Evolutionary conservation across 37 sponge, comb jelly and placozoan species (phyloP), one percentile per base, ranked within the genome.

Genomic region (Oscarella lobularis): DNA sequence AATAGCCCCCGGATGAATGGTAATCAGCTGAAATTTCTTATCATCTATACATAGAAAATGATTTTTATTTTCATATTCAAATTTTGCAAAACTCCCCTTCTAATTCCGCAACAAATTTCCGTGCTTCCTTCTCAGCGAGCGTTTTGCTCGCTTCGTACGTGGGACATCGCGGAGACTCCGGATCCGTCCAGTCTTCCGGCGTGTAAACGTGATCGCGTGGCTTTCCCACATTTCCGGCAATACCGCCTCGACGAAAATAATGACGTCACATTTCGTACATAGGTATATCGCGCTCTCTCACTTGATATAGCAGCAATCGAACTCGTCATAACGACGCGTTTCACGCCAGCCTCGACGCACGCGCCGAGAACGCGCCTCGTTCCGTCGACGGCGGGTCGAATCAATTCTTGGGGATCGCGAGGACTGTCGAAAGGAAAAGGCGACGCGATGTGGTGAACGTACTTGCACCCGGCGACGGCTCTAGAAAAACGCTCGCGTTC

Each of bases 401-500:
- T 83, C 6, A 83, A 6, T 33, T 41, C 66, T 27, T 78, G 68
- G 33, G 14, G 60, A n/a, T n/a, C n/a, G n/a, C n/a, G n/a, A 48
- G 60, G 60, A 48, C 9, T 20, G 20, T 48, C 14, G 60, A 48
- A 27, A 20, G 60, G 60, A 67, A 88, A 88, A 6, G 92, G 92
- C 37, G 96, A 95, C 20, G 96, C 96, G 0, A 95, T 76, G 76
- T 95, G 96, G 40, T 84, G 80, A 2, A 91, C 96, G 40, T 91
- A 95, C 32, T 74, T 73, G 67, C 96, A 95, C 0, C 83, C 84
- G 1, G 77, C 37, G 34, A 95, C 87, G 31, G 96, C 96, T 20
- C 60, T 48, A 48, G n/a, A n/a, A n/a, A n/a, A n/a, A n/a, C n/a
- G n/a, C n/a, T n/a, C n/a, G n/a, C n/a, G n/a, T n/a, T n/a, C n/a